Base-by-base conservation (phyloP, 2,797 vertebrate genomes). In the Masticophis lateralis region DNA sequence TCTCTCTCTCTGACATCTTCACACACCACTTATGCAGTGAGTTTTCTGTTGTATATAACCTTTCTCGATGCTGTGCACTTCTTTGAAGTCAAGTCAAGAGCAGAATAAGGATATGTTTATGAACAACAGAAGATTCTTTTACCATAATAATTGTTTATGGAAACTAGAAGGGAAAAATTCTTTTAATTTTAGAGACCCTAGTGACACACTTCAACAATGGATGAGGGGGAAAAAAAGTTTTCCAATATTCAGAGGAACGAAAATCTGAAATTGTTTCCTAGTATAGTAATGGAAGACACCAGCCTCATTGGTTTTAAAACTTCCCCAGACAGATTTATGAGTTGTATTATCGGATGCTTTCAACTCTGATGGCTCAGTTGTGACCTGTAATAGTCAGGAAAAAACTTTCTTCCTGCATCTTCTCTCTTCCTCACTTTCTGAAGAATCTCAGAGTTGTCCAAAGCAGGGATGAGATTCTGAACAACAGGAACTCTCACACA, bases 331-430 rank as follows among this genome's bases (percentile, higher is more conserved):
- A 92, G 63, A 92, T 92, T 92, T 92, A 92, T 88, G 91, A 55
- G 86, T 86, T 92, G 86, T 56, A 92, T 32, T 87, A 69, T 69
- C 37, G 6, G 86, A 92, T 66, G 86, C 86, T 66, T 92, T 91
- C 87, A 91, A 91, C 43, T 87, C 83, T 92, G 86, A 92, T 88
- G 86, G 86, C 51, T 92, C 86, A 66, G 91, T 66, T 27, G 86
- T 88, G 60, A 92, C 86, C 86, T 92, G 91, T 92, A 87, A 66
- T 37, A 11, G 60, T 56, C 18, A 91, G 83, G 83, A 28, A 25
- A 25, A 91, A 20, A 55, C 28, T 5, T 61, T 20, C 59, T 60
- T 63, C 22, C 86, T 86, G 63, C 1, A 14, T 43, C 51, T 37
- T 66, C 63, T 66, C 86, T 25, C 28, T 7, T 66, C 55, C 63